phyloP scores from a whole-genome alignment of 2,888 invertebrate genomes.

The Byasa hedistus region DNA sequence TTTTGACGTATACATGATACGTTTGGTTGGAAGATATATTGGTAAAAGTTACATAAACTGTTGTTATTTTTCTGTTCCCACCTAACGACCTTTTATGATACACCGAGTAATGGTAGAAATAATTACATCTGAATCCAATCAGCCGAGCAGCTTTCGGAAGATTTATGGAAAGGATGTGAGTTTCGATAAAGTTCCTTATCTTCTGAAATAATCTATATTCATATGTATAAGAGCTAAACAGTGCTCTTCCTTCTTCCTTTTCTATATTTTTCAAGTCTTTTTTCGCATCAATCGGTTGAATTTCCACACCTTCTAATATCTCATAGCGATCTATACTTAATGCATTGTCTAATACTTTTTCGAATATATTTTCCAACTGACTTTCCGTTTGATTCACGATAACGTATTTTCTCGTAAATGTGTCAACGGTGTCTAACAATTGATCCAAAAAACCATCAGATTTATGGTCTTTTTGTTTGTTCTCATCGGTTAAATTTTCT shows the following conservation, averaged over 20 bases:
- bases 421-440: slow-evolving; percentile 54
- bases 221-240: slow-evolving; percentile 66
- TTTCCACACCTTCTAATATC: slow-evolving; percentile 80
- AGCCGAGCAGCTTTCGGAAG: slow-evolving; percentile 83
- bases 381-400: slow-evolving; percentile 61
- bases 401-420: slow-evolving; percentile 53
- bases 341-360: slow-evolving; percentile 79
- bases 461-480: slow-evolving; percentile 28
- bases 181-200: slow-evolving; percentile 79
- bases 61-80: too few relatives aligned
- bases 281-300: slow-evolving; percentile 53
- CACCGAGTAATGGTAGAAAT: too few relatives aligned
- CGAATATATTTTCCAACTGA: slow-evolving; percentile 73
- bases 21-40: too few relatives aligned
- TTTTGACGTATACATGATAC: too few relatives aligned
- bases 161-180: slow-evolving; percentile 83
- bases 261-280: slow-evolving; percentile 28
- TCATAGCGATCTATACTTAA: slow-evolving; percentile 77
- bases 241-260: slow-evolving; percentile 53
- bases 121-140: slow-evolving; percentile 82
- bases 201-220: slow-evolving; percentile 80
- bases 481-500: slow-evolving; percentile 35
- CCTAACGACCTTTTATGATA: too few relatives aligned
- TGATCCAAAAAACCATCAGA: slow-evolving; percentile 47
- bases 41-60: too few relatives aligned